Percentiles rank a stretch among this genome's conserved stretches.
Evolutionary conservation across 2,888 invertebrate genomes (phyloP).

Genomic region (Diabrotica balteata): DNA sequence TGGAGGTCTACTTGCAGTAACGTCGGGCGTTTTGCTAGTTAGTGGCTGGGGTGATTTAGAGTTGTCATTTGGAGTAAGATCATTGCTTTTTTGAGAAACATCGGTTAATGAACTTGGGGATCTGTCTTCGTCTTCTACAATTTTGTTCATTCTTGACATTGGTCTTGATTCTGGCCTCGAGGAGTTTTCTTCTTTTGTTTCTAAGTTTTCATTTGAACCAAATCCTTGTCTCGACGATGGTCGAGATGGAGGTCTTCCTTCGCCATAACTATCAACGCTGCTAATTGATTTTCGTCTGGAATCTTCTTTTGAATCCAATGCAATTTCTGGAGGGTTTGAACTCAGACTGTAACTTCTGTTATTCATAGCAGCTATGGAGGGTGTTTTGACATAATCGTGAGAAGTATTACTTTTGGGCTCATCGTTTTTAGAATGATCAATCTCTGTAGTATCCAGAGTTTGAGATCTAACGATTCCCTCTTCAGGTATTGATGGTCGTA

Average conservation of each 20-base stretch:
- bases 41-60: background rate
- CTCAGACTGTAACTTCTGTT: slow-evolving; percentile 66
- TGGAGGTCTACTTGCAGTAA: slow-evolving; percentile 35
- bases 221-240: slow-evolving; percentile 40
- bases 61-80: slow-evolving; percentile 50
- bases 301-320: slow-evolving; percentile 63
- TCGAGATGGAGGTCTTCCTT: slow-evolving; percentile 43
- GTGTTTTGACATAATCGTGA: slow-evolving; percentile 38
- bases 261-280: slow-evolving; percentile 63
- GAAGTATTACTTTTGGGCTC: slow-evolving; percentile 55
- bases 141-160: slow-evolving; percentile 51
- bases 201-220: slow-evolving; percentile 47
- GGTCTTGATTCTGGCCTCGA: slow-evolving; percentile 52
- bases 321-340: slow-evolving; percentile 61
- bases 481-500: slow-evolving; percentile 40
- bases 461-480: slow-evolving; percentile 46
- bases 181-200: slow-evolving; percentile 42
- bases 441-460: slow-evolving; percentile 55
- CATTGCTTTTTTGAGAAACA: slow-evolving; percentile 50
- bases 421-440: slow-evolving; percentile 53
- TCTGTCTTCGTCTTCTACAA: slow-evolving; percentile 47
- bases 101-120: slow-evolving; percentile 38
- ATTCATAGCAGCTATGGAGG: slow-evolving; percentile 61
- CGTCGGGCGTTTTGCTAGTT: slow-evolving; percentile 13
- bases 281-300: slow-evolving; percentile 63